Evolutionary conservation across 1,140 invertebrate species (phyloP).

Genomic region (Acromyrmex charruanus): DNA sequence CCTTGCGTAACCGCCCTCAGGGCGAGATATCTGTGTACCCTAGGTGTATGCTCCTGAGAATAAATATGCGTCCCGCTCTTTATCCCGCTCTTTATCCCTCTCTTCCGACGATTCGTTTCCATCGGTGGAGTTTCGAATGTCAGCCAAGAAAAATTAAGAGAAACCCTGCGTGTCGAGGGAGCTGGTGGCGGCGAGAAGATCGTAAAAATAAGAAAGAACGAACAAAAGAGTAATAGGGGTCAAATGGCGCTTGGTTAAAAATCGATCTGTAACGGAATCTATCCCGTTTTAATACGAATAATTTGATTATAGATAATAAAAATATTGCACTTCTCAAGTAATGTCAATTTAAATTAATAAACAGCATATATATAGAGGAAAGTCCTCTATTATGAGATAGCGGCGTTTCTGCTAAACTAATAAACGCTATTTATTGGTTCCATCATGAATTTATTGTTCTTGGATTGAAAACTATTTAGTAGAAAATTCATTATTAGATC

Average conservation of each 20-base stretch:
- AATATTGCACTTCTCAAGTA: not conserved
- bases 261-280: slow-evolving; percentile 30
- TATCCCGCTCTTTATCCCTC: slow-evolving; percentile 29
- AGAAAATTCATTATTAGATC: too few relatives aligned
- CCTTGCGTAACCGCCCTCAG: slow-evolving; percentile 75
- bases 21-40: slow-evolving; percentile 70
- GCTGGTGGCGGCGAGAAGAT: not conserved
- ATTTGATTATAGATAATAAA: slow-evolving; percentile 21
- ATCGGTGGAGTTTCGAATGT: slow-evolving; percentile 6
- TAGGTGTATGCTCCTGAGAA: slow-evolving; percentile 63
- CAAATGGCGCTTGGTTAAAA: slow-evolving; percentile 30
- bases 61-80: slow-evolving; percentile 63
- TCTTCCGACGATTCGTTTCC: slow-evolving; percentile 44
- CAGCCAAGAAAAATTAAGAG: slow-evolving; percentile 59
- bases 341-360: not conserved
- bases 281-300: not conserved
- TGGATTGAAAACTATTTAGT: too few relatives aligned
- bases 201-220: slow-evolving; percentile 34
- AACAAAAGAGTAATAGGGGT: slow-evolving; percentile 57
- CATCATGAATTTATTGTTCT: too few relatives aligned
- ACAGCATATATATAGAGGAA: too few relatives aligned
- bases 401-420: too few relatives aligned
- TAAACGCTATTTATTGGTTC: too few relatives aligned
- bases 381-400: too few relatives aligned
- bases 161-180: not conserved